phyloP scores from a whole-genome alignment of 2,797 vertebrate genomes.

The Euthynnus affinis region DNA sequence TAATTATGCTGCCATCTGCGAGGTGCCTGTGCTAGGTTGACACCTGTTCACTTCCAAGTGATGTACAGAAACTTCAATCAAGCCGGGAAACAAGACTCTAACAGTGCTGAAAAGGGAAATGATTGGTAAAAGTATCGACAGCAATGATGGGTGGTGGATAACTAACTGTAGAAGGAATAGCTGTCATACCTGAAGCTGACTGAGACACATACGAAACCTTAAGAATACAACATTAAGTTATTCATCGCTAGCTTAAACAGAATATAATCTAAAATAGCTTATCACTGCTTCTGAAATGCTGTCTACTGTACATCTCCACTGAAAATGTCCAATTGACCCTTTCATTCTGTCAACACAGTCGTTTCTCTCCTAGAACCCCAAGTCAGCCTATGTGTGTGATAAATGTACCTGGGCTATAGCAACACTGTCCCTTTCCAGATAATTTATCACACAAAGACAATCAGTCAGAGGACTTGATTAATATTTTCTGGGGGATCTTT shows the following conservation, averaged over 20 bases:
- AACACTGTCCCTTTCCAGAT: conserved; percentile 79
- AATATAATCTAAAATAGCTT: conserved; percentile 5
- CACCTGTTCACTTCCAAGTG: conserved; percentile 86
- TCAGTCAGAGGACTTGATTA: conserved; percentile 82
- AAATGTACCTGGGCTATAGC: conserved; percentile 70
- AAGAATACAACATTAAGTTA: neutral
- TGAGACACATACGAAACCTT: neutral
- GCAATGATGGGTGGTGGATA: conserved; percentile 52
- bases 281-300: conserved; percentile 18
- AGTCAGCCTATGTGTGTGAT: conserved; percentile 70
- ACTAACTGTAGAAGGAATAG: conserved; percentile 29
- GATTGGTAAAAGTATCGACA: conserved; percentile 71
- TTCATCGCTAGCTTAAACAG: conserved; percentile 16
- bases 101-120: conserved; percentile 66
- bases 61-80: conserved; percentile 81
- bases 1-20: conserved; percentile 89
- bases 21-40: conserved; percentile 81
- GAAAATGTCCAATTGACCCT: conserved; percentile 71
- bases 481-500: conserved; percentile 84
- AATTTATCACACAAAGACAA: conserved; percentile 84
- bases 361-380: conserved; percentile 67
- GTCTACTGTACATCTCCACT: conserved; percentile 23
- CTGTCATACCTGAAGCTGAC: conserved; percentile 22
- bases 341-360: conserved; percentile 66
- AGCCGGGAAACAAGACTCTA: conserved; percentile 72